Evolutionary conservation across 2,113 vertebrate species (phyloP).

Genomic region (Picathartes gymnocephalus): DNA sequence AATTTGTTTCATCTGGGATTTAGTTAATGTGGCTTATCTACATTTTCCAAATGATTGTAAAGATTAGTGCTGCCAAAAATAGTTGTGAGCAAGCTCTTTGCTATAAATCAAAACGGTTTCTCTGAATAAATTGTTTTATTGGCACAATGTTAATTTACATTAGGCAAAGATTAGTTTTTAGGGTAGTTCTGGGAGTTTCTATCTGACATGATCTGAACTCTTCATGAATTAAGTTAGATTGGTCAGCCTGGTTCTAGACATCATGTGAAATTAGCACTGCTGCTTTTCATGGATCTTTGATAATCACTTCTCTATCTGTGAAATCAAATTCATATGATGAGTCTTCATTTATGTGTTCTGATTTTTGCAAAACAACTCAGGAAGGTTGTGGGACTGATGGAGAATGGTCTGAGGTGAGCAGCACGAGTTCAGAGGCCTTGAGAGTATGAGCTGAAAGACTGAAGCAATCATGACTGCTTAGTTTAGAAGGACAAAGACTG

Average conservation of each 20-base stretch:
- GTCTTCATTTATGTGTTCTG: not conserved
- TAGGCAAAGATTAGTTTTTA: not conserved
- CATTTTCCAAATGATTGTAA: not conserved
- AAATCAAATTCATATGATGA: not conserved
- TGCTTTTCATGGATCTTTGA: not conserved
- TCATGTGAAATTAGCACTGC: not conserved
- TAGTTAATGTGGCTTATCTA: not conserved
- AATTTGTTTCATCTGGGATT: not conserved
- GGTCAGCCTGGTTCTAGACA: not conserved
- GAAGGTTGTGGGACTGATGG: not conserved
- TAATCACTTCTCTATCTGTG: not conserved
- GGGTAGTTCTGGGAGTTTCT: not conserved
- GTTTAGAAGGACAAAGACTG: not conserved
- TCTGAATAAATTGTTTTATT: not conserved
- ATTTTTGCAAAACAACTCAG: not conserved
- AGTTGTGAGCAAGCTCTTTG: not conserved
- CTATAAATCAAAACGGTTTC: not conserved
- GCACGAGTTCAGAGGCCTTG: not conserved
- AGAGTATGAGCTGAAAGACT: not conserved
- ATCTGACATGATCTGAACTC: not conserved
- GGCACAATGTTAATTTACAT: not conserved
- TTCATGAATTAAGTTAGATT: not conserved
- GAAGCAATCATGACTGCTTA: not conserved
- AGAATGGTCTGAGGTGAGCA: not conserved
- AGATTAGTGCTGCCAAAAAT: not conserved